These are phyloP conservation scores for Litoditis marina DNA, from an alignment of 2,888 invertebrate species.

Conservation along the genomic window DNA sequence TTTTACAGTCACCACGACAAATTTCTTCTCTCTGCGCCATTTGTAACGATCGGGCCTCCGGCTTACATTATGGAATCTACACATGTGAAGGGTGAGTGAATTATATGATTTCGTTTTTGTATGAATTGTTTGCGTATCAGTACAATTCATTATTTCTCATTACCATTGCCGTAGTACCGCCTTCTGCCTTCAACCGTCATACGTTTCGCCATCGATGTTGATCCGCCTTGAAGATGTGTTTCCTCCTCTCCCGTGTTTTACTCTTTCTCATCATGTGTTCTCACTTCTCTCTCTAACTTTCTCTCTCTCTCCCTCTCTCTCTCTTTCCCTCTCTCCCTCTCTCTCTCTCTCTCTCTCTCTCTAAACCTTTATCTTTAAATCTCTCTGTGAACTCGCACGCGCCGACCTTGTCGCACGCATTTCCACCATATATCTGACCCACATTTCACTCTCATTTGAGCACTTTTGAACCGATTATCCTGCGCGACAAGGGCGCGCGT, in stretches of 20 bases:
- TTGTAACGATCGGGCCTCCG: constrained; percentile 95
- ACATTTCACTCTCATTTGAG: too few relatives aligned
- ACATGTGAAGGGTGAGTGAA: constrained; percentile 92
- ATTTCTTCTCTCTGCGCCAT: constrained; percentile 81
- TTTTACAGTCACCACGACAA: too few relatives aligned
- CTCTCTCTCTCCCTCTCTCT: constrained; percentile 8
- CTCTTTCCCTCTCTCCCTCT: constrained; percentile 4
- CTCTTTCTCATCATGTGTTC: not conserved
- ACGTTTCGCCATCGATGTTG: not conserved
- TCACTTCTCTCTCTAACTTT: not conserved
- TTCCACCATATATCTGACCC: too few relatives aligned
- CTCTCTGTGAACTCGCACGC: too few relatives aligned
- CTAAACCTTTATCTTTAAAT: constrained; percentile 9
- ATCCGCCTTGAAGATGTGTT: not conserved
- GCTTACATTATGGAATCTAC: constrained; percentile 95
- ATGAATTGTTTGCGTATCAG: not conserved
- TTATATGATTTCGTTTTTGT: not conserved
- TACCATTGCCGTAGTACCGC: not conserved
- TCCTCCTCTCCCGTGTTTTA: not conserved
- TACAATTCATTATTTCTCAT: not conserved
- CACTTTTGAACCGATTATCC: too few relatives aligned
- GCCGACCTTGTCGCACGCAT: too few relatives aligned
- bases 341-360: constrained; percentile 4
- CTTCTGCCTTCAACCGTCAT: not conserved
- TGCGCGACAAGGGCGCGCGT: too few relatives aligned